phyloP scores from a whole-genome alignment of 2,888 invertebrate genomes.

The Campoplex nolae region DNA sequence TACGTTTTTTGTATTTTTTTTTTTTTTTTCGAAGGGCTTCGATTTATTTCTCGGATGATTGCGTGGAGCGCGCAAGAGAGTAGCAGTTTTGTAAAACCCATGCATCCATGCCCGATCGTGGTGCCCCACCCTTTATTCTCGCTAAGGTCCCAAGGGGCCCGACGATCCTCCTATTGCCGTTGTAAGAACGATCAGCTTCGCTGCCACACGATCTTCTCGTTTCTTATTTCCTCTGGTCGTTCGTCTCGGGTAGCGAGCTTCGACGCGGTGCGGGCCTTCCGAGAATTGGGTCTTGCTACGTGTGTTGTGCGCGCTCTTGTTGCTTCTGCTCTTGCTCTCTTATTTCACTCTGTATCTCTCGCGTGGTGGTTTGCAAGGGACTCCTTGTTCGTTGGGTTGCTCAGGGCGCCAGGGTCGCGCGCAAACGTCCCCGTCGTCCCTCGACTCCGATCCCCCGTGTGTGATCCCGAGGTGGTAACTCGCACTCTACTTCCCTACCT shows the following conservation, averaged over 20 bases:
- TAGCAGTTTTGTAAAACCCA: slow-evolving; percentile 46
- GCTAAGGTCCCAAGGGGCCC: slow-evolving; percentile 53
- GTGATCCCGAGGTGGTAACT: slow-evolving; percentile 72
- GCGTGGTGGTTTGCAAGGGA: not conserved
- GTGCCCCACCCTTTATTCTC: slow-evolving; percentile 57
- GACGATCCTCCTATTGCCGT: slow-evolving; percentile 15
- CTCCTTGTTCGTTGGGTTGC: slow-evolving; percentile 61
- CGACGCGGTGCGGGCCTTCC: slow-evolving; percentile 54
- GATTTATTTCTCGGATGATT: slow-evolving; percentile 5
- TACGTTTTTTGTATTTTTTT: not conserved
- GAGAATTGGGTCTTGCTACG: slow-evolving; percentile 62
- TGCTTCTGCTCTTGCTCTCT: slow-evolving; percentile 66
- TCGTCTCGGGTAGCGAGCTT: slow-evolving; percentile 50
- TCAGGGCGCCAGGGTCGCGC: slow-evolving; percentile 70
- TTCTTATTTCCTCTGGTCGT: slow-evolving; percentile 64
- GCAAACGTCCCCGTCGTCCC: slow-evolving; percentile 58
- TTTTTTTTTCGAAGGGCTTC: not conserved
- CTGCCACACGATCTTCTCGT: slow-evolving; percentile 59
- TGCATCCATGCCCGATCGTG: not conserved
- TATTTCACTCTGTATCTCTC: slow-evolving; percentile 58
- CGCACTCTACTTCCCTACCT: slow-evolving; percentile 61
- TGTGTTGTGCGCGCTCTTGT: slow-evolving; percentile 51
- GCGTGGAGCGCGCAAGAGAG: slow-evolving; percentile 48
- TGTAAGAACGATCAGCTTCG: slow-evolving; percentile 56
- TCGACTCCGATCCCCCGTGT: slow-evolving; percentile 64